Evolutionary conservation across 2,888 invertebrate species (phyloP).

Genomic region (Eucera pruinosa): DNA sequence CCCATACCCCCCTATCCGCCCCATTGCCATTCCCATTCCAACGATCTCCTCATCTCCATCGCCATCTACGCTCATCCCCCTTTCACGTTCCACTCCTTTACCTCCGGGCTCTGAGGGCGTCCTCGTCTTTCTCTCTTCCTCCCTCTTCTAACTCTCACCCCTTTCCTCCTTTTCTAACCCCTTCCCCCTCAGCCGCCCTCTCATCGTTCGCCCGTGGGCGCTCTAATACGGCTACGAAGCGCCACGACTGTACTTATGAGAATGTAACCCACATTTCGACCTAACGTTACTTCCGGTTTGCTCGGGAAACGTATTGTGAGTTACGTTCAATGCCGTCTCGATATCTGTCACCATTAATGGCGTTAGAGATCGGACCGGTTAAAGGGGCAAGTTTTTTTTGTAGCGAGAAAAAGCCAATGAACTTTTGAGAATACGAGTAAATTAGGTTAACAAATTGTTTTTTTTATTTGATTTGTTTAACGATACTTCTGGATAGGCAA

Average conservation of each 20-base stretch:
- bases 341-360: conserved; percentile 50
- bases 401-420: neutral
- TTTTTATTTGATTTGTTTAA: neutral
- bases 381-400: conserved; percentile 11
- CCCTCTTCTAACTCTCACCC: conserved; percentile 1
- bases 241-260: conserved; percentile 66
- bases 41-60: conserved; percentile 66
- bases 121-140: conserved; percentile 35
- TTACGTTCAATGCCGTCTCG: conserved; percentile 39
- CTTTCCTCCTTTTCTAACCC: conserved; percentile 25
- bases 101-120: conserved; percentile 40
- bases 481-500: neutral
- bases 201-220: conserved; percentile 64
- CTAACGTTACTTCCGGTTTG: conserved; percentile 65
- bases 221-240: conserved; percentile 64
- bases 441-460: neutral
- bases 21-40: conserved; percentile 71
- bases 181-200: conserved; percentile 5
- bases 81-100: conserved; percentile 54
- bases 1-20: conserved; percentile 53
- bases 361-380: conserved; percentile 16
- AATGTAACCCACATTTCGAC: conserved; percentile 70
- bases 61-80: conserved; percentile 58
- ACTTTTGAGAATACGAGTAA: neutral
- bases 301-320: conserved; percentile 58